phyloP scores from a whole-genome alignment of 2,888 invertebrate genomes.

The Pterostichus madidus region DNA sequence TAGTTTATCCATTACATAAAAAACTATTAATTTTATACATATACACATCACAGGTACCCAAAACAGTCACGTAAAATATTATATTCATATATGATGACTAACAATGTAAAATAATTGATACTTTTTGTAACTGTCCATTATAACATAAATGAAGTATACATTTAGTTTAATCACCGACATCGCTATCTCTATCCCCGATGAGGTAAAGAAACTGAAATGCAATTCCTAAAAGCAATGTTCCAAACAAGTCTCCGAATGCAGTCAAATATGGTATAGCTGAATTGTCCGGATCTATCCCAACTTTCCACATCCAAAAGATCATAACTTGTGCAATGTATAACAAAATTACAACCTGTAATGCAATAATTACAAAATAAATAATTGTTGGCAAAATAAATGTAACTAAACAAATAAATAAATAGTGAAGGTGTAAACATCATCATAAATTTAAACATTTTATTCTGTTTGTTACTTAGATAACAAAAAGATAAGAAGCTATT shows the following conservation, averaged over 20 bases:
- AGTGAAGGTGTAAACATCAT: not conserved
- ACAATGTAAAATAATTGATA: conserved; percentile 6
- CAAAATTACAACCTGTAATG: conserved; percentile 82
- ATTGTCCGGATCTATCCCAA: conserved; percentile 92
- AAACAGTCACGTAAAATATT: conserved; percentile 43
- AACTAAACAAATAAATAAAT: too few relatives aligned
- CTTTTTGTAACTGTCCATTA: not conserved
- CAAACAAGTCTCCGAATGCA: conserved; percentile 92
- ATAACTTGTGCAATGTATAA: conserved; percentile 90
- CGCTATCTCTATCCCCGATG: conserved; percentile 87
- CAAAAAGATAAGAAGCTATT: too few relatives aligned
- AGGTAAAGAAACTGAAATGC: conserved; percentile 87
- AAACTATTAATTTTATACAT: conserved; percentile 24
- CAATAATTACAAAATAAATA: conserved; percentile 78
- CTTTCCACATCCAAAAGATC: conserved; percentile 90
- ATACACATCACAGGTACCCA: conserved; percentile 47
- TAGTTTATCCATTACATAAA: not conserved
- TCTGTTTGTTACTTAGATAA: conserved; percentile 1
- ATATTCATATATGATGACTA: conserved; percentile 16
- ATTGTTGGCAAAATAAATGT: conserved; percentile 74
- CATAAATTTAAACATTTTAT: conserved; percentile 50
- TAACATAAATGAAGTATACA: conserved; percentile 8
- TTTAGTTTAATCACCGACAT: conserved; percentile 82
- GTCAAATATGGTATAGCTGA: conserved; percentile 94
- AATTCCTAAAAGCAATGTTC: conserved; percentile 87